Evolutionary conservation across 2,113 vertebrate species (phyloP), one percentile per base, ranked within the genome.

Genomic region (Rhegmatorhina hoffmannsi): DNA sequence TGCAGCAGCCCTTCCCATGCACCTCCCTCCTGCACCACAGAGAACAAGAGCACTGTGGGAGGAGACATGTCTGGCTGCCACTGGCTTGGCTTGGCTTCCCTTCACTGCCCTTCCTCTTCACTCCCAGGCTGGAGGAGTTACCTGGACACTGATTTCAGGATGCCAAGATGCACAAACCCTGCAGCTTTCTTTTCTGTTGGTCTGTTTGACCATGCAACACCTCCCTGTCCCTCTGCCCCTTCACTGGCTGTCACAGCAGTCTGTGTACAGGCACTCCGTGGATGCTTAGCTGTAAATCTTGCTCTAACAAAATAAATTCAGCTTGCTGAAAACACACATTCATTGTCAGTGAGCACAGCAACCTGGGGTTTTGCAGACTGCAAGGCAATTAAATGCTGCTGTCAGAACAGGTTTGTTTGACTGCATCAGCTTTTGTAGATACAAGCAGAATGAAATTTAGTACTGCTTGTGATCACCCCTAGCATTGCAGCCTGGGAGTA

Each of bases 361-460:
- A 74, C 7, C 60, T 7, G 0, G 53, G 76, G 75, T 29, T 97
- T 88, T 46, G 75, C 56, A 96, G 79, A 90, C 24, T 78, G 94
- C 86, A 52, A 87, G 89, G 94, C 96, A 92, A 96, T 97, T 96
- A 98, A 97, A 94, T 64, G 67, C 87, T 76, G 92, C 93, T 96
- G 96, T 97, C 97, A 97, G 87, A 95, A 95, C 58, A 84, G 87
- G 85, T 97, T 94, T 97, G 94, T 95, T 96, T 95, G 96, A 91
- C 95, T 96, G 72, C 80, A 90, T 84, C 46, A 17, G 90, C 92
- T 93, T 89, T 86, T 68, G 78, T 43, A 82, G 79, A 81, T 72
- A 46, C 25, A 87, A 80, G 38, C 34, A 88, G 92, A 93, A 94
- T n/a, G 31, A 59, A 75, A 89, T 92, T 92, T 62, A 84, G 47